Conservation (phyloP, 2,113 vertebrate genomes). For the Elephas maximus region DNA sequence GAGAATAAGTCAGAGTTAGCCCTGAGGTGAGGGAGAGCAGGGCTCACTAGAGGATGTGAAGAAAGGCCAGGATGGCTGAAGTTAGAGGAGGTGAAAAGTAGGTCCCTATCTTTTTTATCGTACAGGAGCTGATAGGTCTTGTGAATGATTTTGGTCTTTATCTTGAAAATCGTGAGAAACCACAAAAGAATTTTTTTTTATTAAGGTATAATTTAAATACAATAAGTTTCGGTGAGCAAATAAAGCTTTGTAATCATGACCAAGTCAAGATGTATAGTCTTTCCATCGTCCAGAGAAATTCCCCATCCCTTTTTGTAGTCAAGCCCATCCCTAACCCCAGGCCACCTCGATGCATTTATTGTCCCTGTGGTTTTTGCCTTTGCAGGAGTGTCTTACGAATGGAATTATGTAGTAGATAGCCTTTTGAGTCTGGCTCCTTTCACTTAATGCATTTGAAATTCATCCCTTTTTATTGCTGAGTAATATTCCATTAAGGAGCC, state of each 20-base stretch:
- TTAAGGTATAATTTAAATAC: neutral
- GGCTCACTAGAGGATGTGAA: neutral
- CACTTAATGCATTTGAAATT: too few relatives aligned
- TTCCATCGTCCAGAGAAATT: neutral
- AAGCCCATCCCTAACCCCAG: neutral
- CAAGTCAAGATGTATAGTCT: neutral
- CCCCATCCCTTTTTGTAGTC: neutral
- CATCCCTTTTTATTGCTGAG: too few relatives aligned
- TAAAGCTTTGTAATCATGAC: neutral
- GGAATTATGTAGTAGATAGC: neutral
- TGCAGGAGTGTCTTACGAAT: neutral
- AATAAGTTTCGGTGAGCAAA: neutral
- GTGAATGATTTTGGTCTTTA: neutral
- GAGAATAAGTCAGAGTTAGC: neutral
- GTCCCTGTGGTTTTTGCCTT: neutral
- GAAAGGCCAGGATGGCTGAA: neutral
- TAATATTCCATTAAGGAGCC: too few relatives aligned
- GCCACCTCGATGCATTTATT: neutral
- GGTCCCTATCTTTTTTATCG: too few relatives aligned
- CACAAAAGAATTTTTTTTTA: too few relatives aligned
- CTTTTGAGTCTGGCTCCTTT: too few relatives aligned
- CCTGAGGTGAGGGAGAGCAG: neutral
- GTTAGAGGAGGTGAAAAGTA: neutral
- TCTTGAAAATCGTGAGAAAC: neutral
- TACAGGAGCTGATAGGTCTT: neutral